These are phyloP conservation scores for Capreolus pygargus DNA, from an alignment of 2,113 vertebrate species.

Conservation along the genomic window DNA sequence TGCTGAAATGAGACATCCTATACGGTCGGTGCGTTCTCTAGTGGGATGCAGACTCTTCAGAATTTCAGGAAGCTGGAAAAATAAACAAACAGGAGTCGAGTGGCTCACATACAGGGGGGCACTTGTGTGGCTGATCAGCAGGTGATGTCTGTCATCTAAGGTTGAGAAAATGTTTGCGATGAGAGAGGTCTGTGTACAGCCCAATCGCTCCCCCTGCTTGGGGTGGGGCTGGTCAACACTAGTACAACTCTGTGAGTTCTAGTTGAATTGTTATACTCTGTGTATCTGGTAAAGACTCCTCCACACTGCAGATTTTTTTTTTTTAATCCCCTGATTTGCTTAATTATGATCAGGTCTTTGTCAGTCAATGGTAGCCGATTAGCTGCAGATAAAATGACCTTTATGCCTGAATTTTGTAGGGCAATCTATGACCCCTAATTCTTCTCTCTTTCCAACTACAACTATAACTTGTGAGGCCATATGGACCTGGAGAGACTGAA, in stretches of 20 bases:
- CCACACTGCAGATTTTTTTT: accelerated
- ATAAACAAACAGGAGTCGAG: background rate
- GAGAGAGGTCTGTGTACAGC: accelerated
- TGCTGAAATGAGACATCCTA: background rate
- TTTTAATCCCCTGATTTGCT: background rate
- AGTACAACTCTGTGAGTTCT: accelerated
- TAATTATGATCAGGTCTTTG: accelerated
- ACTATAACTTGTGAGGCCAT: accelerated
- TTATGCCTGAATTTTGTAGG: accelerated
- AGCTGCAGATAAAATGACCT: background rate
- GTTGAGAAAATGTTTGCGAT: accelerated
- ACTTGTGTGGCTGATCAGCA: accelerated
- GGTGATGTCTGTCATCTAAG: background rate
- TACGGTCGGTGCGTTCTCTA: accelerated
- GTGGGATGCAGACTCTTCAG: background rate
- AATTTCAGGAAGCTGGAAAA: background rate
- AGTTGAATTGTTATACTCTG: accelerated
- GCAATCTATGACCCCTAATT: background rate
- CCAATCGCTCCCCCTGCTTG: accelerated
- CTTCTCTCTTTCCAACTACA: background rate
- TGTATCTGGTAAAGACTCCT: background rate
- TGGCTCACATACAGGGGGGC: accelerated
- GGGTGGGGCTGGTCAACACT: too few relatives aligned
- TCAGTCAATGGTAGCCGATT: accelerated
- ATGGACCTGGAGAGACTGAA: background rate